Conservation (phyloP, 2,113 vertebrate genomes). For the Gnathonemus echidnorhynchus region DNA sequence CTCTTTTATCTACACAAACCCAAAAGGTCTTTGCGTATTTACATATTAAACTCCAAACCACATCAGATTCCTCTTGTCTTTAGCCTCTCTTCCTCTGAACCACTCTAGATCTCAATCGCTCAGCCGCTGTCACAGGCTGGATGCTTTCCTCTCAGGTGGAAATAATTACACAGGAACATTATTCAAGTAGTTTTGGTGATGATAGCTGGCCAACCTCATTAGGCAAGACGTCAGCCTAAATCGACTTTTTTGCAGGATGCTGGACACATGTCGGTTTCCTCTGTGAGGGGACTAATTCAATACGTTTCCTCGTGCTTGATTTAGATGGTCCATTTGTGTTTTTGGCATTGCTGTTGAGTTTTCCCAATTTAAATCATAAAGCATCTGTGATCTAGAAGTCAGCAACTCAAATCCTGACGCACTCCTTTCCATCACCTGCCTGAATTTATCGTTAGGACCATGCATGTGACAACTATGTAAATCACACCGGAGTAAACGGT, state of each 20-base stretch:
- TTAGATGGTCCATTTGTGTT: conserved; percentile 15
- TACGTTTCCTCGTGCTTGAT: not conserved
- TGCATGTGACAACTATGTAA: not conserved
- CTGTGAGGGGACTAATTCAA: not conserved
- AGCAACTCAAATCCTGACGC: conserved; percentile 22
- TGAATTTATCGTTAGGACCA: conserved; percentile 43
- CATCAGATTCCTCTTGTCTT: conserved; percentile 14
- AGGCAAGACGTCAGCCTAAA: conserved; percentile 33
- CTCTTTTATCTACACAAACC: not conserved
- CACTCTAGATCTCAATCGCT: conserved; percentile 7
- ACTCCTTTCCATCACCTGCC: conserved; percentile 42
- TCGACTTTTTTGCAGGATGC: conserved; percentile 21
- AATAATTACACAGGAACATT: conserved; percentile 36
- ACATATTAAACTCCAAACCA: not conserved
- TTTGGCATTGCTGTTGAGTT: conserved; percentile 1
- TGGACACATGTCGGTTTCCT: conserved; percentile 27
- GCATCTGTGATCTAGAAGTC: not conserved
- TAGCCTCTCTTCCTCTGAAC: not conserved
- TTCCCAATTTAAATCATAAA: not conserved
- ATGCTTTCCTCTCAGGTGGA: conserved; percentile 27
- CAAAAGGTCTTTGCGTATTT: not conserved
- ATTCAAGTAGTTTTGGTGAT: conserved; percentile 24
- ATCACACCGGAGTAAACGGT: not conserved
- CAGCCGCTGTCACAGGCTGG: not conserved
- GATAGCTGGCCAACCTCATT: conserved; percentile 24